Evolutionary conservation across 2,113 vertebrate species (phyloP), one percentile per base, ranked within the genome.

Genomic region (Apodemus sylvaticus): DNA sequence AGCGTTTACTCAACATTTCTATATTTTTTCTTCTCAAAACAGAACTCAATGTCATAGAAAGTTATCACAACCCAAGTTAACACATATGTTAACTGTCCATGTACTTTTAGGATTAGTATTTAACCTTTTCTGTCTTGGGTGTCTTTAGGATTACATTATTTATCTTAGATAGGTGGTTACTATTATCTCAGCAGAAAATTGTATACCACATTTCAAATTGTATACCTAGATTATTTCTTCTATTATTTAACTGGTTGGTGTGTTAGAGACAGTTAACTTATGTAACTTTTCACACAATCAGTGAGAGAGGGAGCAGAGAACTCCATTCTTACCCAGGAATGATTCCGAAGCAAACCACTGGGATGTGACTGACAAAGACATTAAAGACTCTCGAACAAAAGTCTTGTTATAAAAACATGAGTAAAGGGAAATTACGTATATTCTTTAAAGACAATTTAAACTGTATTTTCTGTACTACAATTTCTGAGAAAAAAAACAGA

Each of bases 271-370:
- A 94, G 87, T 26, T 55, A 82, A 82, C 34, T 93, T 90, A 70
- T 62, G 58, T 42, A 91, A 73, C 45, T 92, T 96, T n/a, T 68
- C 42, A 42, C 1, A 68, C 1, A 68, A n/a, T 11, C 83, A 94
- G 55, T 74, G 11, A 68, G 24, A 39, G 29, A 88, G 5, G 17
- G n/a, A 8, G 81, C 64, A 93, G 79, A 64, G 76, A 81, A 48
- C 74, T n/a, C 48, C 91, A 58, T 53, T 77, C 16, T 85, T 53
- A 93, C 13, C 31, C 17, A 95, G 76, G 34, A 79, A 79, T 12
- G 77, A 96, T 60, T 51, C 77, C 93, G 62, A 91, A 78, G 91
- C 60, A 97, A 95, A 87, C 76, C 29, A 95, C 13, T 48, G 64
- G 26, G n/a, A 22, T 90, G 10, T 76, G 45, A n/a, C 11, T 31